Base-by-base conservation (phyloP, 2,888 invertebrate species). In the Dryobotodes eremita region DNA sequence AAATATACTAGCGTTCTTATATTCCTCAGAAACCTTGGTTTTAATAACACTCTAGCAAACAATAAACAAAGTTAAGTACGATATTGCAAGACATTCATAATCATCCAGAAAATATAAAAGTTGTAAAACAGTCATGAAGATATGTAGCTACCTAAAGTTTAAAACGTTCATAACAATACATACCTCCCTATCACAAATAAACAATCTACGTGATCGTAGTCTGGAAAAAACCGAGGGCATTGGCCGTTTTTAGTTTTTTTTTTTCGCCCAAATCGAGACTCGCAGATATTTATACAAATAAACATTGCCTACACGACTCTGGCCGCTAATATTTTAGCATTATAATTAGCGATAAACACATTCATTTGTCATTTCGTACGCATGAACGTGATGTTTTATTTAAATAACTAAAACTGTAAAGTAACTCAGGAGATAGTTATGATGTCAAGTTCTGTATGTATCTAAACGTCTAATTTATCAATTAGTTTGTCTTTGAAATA, bases 151-250 rank as follows among this genome's bases (percentile, higher is more conserved):
- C 81, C 20, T 64, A 59, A 17, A 75, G 42, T n/a, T 48, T 71
- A 83, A 80, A 79, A 81, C 72, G 77, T 80, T 80, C 81, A 77
- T 75, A 82, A 87, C 80, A 80, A 79, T 65, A 77, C 74, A 74
- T 78, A 59, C 5, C 53, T 65, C 79, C 65, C 48, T 57, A 85
- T 79, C 80, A 82, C 76, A 84, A 42, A 87, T 79, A 89, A 90
- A 86, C 86, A 90, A 90, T 88, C 87, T 76, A 90, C 85, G 90
- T 88, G 91, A 88, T 92, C 90, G 90, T 89, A 89, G 91, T 90
- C 89, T 90, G 92, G 92, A 95, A 95, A 95, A 95, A 94, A 92
- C 90, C 79, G 95, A 94, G 96, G 95, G 95, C 97, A 96, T 94
- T 91, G 96, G 92, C 95, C 96, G 95, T 93, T 94, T 95, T 95